Conservation (phyloP, 2,888 invertebrate genomes). For the Andrena bicolor region DNA sequence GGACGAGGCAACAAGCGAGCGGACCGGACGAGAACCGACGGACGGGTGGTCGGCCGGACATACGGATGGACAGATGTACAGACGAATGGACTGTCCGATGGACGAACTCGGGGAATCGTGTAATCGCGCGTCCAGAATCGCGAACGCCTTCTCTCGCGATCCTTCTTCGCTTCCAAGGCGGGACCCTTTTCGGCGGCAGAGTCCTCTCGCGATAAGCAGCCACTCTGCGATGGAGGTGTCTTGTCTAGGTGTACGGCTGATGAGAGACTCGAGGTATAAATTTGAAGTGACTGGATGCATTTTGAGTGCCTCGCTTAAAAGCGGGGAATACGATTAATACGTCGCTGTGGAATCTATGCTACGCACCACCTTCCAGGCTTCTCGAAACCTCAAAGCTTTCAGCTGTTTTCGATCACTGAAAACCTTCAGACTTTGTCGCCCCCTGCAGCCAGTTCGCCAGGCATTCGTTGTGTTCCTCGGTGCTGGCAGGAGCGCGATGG, state of each 20-base stretch:
- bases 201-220: constrained; percentile 1
- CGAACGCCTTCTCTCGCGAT: background rate
- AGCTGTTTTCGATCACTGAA: background rate
- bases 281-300: too few relatives aligned
- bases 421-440: background rate
- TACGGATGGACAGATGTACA: constrained; percentile 68
- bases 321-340: too few relatives aligned
- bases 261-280: background rate
- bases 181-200: background rate
- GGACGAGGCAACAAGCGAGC: constrained; percentile 67
- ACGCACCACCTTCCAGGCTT: too few relatives aligned
- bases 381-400: too few relatives aligned
- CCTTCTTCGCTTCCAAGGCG: background rate
- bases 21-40: constrained; percentile 47
- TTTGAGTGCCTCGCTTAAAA: too few relatives aligned
- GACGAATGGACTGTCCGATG: constrained; percentile 75
- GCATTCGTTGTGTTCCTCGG: background rate
- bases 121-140: constrained; percentile 48
- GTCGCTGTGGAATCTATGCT: too few relatives aligned
- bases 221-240: background rate
- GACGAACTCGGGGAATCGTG: constrained; percentile 66
- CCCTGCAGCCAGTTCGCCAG: background rate
- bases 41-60: constrained; percentile 63
- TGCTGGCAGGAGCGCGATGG: background rate
- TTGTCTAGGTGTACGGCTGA: background rate